Evolutionary conservation across 2,797 vertebrate species (phyloP), one percentile per base, ranked within the genome.

Genomic region (Pitangus sulphuratus): DNA sequence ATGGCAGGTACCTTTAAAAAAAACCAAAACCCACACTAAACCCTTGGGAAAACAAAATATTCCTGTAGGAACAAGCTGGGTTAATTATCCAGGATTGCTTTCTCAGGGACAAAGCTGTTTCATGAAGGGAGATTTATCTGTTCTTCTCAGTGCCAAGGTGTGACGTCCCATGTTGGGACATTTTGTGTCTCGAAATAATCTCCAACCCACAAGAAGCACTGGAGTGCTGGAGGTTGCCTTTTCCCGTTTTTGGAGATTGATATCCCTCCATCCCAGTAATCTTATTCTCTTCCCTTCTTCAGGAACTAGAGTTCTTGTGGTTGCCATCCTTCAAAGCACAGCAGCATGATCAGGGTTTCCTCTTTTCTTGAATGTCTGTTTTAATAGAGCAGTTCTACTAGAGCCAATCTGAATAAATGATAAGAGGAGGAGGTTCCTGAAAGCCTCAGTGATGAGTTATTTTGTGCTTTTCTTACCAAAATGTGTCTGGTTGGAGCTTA

Each of bases 101-200:
- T 85, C 18, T 47, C 1, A 1, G 26, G 56, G 56, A 42, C 35
- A 28, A 70, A 89, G 22, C 44, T 83, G 53, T 30, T 40, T 5
- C 3, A 18, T 8, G 33, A 51, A 37, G 7, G 15, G 24, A 60
- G 66, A 81, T 20, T 8, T 35, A 4, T 57, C 72, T 58, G 14
- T 57, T 80, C 25, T 70, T 72, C 17, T 18, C 53, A 31, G 40
- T 57, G 31, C 15, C 20, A 14, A 44, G 6, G 30, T 53, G 20
- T 35, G 45, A 78, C 6, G 12, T 82, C 11, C 28, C 24, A 0
- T 0, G 1, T 28, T 8, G 18, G 60, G 30, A 25, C 7, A 20
- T 54, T 79, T 50, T 30, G 25, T 75, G 37, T 65, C 81, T 74
- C 8, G 21, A 78, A 78, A 26, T 28, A 4, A 44, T 40, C 51